Base-by-base conservation (phyloP, 1,140 invertebrate genomes). In the Drosophila dunni region DNA sequence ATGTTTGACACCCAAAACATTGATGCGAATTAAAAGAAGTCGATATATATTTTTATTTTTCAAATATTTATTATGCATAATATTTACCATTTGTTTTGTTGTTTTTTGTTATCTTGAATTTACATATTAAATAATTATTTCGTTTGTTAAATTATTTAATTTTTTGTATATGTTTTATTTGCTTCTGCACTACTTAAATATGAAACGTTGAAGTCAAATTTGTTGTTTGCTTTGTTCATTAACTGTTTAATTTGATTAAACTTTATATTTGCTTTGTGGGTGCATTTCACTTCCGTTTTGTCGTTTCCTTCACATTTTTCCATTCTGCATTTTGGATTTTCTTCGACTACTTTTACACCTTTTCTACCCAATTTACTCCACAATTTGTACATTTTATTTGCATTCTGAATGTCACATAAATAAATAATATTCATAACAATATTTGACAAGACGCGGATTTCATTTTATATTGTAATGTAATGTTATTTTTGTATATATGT, bases 311-410 rank as follows among this genome's bases (percentile, higher is more conserved):
- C 24, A 29, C 2, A 29, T 5, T 29, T 29, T 29, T 29, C 24
- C 24, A 29, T 29, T 29, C 6, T 6, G 24, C 57, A 10, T 46
- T 24, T 62, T 53, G 54, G 33, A 15, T 17, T 51, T 57, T 38
- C n/a, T 48, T 50, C 29, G 38, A 20, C 62, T 58, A 57, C 8
- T 38, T 56, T 68, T 50, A 67, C 10, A 36, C 10, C 38, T 24
- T 45, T 33, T 50, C 46, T 58, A 34, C 45, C 13, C 46, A 60
- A 80, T 77, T 80, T 89, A 68, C 77, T 89, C 83, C 83, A 86
- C 77, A 88, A 89, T 89, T 89, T 89, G 84, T 89, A 89, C 84
- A 89, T 89, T 89, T 84, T 89, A 83, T 89, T 88, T 89, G 53
- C 70, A 78, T 69, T 78, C 60, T 74, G 65, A 69, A 69, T 78